A percentile compares a stretch with the other conserved stretches of the same genome.
phyloP scores from a whole-genome alignment of 2,113 vertebrate species.

The Paradoxurus hermaphroditus region DNA sequence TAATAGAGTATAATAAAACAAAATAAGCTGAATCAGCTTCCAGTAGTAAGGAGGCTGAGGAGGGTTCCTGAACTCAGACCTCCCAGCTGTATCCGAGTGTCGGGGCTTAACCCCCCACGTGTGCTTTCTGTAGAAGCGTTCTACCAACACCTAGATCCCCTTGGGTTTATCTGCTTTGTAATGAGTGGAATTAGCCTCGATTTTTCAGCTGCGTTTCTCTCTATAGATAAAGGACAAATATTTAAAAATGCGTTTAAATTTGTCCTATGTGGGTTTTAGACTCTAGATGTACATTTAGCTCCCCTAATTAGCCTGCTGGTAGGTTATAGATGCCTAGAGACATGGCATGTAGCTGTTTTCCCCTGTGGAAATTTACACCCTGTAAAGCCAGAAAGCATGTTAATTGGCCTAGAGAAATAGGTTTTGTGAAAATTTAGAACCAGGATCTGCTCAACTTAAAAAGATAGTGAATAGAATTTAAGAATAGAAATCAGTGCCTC shows the following conservation, averaged over 20 bases:
- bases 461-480: background rate
- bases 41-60: background rate
- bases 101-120: background rate
- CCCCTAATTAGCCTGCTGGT: background rate
- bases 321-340: background rate
- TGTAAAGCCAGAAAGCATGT: background rate
- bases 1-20: background rate
- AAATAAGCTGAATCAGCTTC: background rate
- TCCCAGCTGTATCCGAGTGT: background rate
- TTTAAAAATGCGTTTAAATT: background rate
- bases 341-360: background rate
- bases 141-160: background rate
- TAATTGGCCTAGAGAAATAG: background rate
- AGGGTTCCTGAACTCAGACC: background rate
- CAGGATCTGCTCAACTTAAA: background rate
- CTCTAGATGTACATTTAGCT: background rate
- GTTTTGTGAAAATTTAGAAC: conserved; percentile 10
- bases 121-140: background rate
- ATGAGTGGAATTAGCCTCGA: background rate
- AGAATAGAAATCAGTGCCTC: background rate
- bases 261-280: background rate
- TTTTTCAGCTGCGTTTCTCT: background rate
- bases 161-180: background rate
- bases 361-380: background rate
- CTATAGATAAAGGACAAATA: background rate